phyloP scores from a whole-genome alignment of 2,797 vertebrate genomes.

The Alcedo quadribrachys region DNA sequence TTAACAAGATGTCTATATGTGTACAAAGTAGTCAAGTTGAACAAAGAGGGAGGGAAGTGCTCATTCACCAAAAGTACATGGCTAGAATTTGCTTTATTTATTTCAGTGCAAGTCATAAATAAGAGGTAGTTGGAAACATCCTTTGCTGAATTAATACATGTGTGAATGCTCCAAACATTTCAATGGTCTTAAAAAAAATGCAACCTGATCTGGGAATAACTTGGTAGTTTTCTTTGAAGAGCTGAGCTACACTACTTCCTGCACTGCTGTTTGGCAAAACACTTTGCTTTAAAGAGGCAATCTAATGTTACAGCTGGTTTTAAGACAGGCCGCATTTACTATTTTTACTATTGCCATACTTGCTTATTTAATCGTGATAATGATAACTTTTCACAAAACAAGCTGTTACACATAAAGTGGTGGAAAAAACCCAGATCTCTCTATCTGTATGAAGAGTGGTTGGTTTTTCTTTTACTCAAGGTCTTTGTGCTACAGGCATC shows the following conservation, averaged over 20 bases:
- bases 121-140: neutral
- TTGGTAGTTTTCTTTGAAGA: neutral
- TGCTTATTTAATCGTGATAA: neutral
- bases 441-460: accelerated
- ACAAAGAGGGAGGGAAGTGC: neutral
- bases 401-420: neutral
- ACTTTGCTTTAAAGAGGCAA: neutral
- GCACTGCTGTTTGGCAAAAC: neutral
- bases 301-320: neutral
- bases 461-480: neutral
- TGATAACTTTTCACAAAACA: neutral
- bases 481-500: neutral
- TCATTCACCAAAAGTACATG: neutral
- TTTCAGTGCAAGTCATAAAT: neutral
- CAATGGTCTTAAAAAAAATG: neutral
- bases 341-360: neutral
- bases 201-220: neutral
- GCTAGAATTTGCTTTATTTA: neutral
- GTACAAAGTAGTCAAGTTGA: neutral
- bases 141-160: neutral
- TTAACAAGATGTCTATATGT: accelerated
- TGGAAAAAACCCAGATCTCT: neutral
- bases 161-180: neutral
- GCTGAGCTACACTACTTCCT: neutral
- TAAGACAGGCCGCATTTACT: neutral